Conservation (phyloP, 2,797 vertebrate species). For the Phataginus tricuspis region DNA sequence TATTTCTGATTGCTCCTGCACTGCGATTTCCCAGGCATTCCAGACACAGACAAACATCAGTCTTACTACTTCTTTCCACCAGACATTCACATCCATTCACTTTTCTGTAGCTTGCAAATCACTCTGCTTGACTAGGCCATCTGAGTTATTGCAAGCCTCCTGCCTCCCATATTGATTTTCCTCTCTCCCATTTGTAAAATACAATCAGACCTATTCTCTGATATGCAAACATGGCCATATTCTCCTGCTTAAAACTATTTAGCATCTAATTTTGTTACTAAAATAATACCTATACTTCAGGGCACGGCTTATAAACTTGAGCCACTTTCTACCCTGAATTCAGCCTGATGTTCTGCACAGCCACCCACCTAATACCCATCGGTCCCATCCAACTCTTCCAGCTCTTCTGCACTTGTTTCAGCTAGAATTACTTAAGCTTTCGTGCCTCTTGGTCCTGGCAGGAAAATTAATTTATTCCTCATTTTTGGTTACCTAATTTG, state of each 20-base stretch:
- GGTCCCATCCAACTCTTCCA: not conserved
- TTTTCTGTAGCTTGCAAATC: not conserved
- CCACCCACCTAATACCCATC: not conserved
- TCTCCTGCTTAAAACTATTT: not conserved
- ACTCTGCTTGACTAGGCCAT: not conserved
- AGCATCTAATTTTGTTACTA: not conserved
- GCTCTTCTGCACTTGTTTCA: not conserved
- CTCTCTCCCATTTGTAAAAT: not conserved
- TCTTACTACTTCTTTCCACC: not conserved
- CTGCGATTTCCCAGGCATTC: not conserved
- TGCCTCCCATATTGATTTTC: not conserved
- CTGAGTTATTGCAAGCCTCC: not conserved
- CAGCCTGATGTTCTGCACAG: not conserved
- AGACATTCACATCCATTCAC: not conserved
- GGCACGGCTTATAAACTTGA: not conserved
- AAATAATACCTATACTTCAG: not conserved
- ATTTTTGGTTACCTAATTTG: not conserved
- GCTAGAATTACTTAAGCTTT: not conserved
- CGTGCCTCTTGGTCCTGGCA: not conserved
- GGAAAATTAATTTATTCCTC: constrained; percentile 6
- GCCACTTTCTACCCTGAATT: not conserved
- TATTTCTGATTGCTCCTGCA: not conserved
- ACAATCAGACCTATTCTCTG: not conserved
- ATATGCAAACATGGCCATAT: not conserved
- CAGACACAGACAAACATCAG: not conserved